phyloP scores from a whole-genome alignment of 2,888 invertebrate genomes.

The Ormia ochracea region DNA sequence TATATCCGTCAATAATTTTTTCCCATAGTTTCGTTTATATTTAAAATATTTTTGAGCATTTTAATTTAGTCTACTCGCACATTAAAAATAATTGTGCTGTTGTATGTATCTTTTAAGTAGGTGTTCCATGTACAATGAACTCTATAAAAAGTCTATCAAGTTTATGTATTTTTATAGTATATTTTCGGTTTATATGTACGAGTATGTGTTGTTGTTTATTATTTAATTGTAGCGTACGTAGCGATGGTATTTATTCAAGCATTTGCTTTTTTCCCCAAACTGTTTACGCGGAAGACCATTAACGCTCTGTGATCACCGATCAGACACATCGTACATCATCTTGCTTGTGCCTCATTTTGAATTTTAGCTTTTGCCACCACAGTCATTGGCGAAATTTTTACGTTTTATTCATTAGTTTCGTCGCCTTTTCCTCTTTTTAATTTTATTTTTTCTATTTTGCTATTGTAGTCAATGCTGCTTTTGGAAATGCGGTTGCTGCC shows the following conservation, averaged over 20 bases:
- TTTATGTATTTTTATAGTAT: not conserved
- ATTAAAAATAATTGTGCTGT: not conserved
- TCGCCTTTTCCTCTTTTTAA: constrained; percentile 14
- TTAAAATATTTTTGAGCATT: constrained; percentile 21
- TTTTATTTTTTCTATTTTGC: not conserved
- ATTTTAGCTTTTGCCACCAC: constrained; percentile 43
- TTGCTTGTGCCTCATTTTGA: constrained; percentile 28
- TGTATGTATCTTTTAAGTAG: constrained; percentile 22
- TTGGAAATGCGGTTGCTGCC: constrained; percentile 14
- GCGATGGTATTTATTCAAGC: constrained; percentile 26
- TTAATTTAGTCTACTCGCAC: not conserved
- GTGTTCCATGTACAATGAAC: constrained; percentile 41
- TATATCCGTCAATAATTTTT: not conserved
- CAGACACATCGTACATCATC: constrained; percentile 1
- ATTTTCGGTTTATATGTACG: no score
- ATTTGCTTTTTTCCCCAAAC: constrained; percentile 34
- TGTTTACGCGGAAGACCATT: constrained; percentile 58
- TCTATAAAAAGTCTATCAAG: not conserved
- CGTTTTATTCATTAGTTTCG: constrained; percentile 44
- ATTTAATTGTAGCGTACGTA: constrained; percentile 21
- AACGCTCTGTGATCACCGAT: constrained; percentile 42
- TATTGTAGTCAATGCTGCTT: constrained; percentile 29
- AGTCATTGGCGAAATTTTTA: constrained; percentile 47
- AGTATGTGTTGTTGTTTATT: constrained; percentile 6
- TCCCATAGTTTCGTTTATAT: not conserved